Percentiles rank a stretch among this genome's conserved stretches.
These are phyloP conservation scores for Melanogrammus aeglefinus DNA, from an alignment of 2,797 vertebrate genomes.

Conservation along the genomic window DNA sequence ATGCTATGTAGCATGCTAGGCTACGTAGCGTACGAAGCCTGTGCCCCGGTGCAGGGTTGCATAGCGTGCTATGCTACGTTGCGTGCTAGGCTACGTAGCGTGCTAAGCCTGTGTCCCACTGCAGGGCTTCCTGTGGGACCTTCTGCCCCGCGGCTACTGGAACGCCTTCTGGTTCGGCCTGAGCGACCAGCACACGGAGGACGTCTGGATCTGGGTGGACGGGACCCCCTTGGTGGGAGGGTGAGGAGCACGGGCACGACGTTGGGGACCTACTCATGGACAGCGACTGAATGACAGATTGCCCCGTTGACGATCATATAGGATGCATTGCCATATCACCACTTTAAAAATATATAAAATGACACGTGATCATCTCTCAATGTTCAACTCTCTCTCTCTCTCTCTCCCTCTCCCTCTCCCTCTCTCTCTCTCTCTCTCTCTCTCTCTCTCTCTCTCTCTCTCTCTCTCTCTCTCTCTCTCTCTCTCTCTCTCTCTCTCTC, in stretches of 20 bases:
- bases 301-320: too few relatives aligned
- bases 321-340: too few relatives aligned
- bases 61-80: background rate
- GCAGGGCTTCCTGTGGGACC: conserved; percentile 69
- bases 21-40: background rate
- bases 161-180: conserved; percentile 73
- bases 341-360: too few relatives aligned
- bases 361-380: too few relatives aligned
- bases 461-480: background rate
- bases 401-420: background rate
- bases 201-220: conserved; percentile 71
- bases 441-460: background rate
- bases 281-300: too few relatives aligned
- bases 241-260: conserved; percentile 34
- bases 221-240: conserved; percentile 56
- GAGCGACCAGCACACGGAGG: conserved; percentile 60
- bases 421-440: background rate
- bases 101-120: background rate
- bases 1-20: background rate
- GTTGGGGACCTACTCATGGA: too few relatives aligned
- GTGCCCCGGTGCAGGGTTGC: background rate
- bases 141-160: conserved; percentile 67
- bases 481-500: background rate
- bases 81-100: background rate
- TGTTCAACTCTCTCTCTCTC: background rate